Evolutionary conservation across 2,797 vertebrate genomes (phyloP), one percentile per base, ranked within the genome.

Genomic region (Pipistrellus kuhlii): DNA sequence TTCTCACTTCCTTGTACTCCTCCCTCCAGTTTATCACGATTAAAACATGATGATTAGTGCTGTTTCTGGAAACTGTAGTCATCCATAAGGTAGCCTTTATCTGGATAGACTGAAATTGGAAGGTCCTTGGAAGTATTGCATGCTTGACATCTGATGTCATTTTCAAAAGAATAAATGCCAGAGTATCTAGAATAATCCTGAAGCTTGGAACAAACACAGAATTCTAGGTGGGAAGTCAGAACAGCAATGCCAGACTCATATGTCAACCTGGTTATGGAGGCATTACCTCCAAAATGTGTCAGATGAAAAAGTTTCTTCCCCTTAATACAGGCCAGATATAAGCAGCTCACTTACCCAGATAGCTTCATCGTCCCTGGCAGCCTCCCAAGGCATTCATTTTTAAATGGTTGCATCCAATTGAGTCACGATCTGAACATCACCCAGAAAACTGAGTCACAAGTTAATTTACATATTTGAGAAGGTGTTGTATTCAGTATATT

Each of bases 401-500:
- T 88, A 95, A 90, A 73, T 94, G 93, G 76, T 95, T 96, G 69
- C 88, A 95, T 94, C 93, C 92, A 95, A 94, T 85, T 96, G 81
- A 97, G 93, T 97, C 96, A 97, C 86, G 53, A 96, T 92, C 62
- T 94, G 95, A 96, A 85, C 69, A 96, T 95, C 85, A 92, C 75
- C 88, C 71, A 93, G 90, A 80, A 94, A 91, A 91, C 77, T 96
- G 91, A 97, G 71, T 95, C 93, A 95, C 51, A 93, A 75, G 82
- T 89, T 94, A 88, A 93, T 95, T 96, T 96, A 93, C 83, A 85
- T 94, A 92, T 92, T 91, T 94, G 80, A 90, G 92, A 94, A 94
- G 66, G 88, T 96, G 51, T 88, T 93, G 73, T 95, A 92, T 86
- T 97, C 38, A 89, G 69, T 85, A 38, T 93, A 87, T 77, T 90